These are phyloP conservation scores for Bombus fervidus DNA, from an alignment of 1,140 invertebrate species.

Conservation along the genomic window DNA sequence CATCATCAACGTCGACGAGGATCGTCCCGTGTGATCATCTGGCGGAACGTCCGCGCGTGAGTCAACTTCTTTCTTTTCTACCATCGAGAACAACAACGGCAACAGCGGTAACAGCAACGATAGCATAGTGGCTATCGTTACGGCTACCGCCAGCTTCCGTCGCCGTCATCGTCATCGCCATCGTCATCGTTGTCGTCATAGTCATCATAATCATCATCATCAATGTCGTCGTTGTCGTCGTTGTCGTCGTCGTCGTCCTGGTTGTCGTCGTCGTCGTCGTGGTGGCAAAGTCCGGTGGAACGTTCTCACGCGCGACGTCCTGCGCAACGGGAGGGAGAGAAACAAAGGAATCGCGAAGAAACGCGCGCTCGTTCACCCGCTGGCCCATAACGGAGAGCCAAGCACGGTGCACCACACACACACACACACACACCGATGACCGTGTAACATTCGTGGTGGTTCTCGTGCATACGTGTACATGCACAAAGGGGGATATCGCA, in stretches of 20 bases:
- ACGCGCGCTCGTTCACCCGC: conserved; percentile 32
- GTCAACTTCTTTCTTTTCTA: conserved; percentile 7
- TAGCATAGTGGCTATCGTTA: background rate
- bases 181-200: background rate
- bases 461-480: background rate
- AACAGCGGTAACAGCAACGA: background rate
- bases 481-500: conserved; percentile 5
- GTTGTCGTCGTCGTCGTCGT: background rate
- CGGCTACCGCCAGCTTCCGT: background rate
- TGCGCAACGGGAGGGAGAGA: conserved; percentile 15
- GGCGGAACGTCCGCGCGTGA: conserved; percentile 18
- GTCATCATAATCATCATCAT: background rate
- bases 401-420: background rate
- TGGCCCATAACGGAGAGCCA: conserved; percentile 21
- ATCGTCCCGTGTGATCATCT: conserved; percentile 25
- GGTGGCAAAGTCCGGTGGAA: conserved; percentile 20
- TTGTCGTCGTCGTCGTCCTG: background rate
- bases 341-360: conserved; percentile 47
- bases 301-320: conserved; percentile 45
- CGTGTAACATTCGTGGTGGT: background rate
- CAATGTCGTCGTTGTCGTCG: accelerated
- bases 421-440: background rate
- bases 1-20: background rate
- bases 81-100: background rate
- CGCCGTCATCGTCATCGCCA: background rate